Conservation (phyloP, 1,140 invertebrate genomes). For the Rhyzopertha dominica region DNA sequence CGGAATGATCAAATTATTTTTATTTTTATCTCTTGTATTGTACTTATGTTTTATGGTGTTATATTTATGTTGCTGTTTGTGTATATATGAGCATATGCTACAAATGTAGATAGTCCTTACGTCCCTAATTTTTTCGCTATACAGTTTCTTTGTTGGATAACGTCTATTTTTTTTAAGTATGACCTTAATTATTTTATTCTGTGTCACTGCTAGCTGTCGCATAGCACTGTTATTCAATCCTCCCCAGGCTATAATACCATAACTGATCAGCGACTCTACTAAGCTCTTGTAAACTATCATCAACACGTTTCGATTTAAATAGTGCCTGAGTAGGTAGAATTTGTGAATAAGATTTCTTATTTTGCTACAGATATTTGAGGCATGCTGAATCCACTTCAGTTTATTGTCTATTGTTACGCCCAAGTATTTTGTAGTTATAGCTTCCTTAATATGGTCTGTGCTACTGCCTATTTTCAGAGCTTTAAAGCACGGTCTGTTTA, state of each 20-base stretch:
- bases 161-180: conserved; percentile 7
- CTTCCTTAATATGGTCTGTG: neutral
- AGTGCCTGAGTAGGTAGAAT: conserved; percentile 7
- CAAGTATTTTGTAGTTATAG: neutral
- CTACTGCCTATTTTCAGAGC: neutral
- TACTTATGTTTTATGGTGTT: no score
- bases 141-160: no score
- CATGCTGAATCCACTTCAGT: conserved; percentile 5
- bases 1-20: no score
- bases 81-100: no score
- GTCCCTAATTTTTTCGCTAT: no score
- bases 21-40: no score
- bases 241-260: conserved; percentile 4
- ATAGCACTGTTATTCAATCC: neutral
- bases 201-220: conserved; percentile 1
- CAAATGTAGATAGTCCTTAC: no score
- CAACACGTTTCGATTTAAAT: conserved; percentile 1
- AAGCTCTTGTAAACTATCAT: conserved; percentile 8
- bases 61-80: no score
- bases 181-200: conserved; percentile 7
- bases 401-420: conserved; percentile 1
- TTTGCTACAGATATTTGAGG: no score
- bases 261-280: conserved; percentile 1
- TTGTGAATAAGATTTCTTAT: neutral
- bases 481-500: neutral